These are phyloP conservation scores for Echiichthys vipera DNA, from an alignment of 2,797 vertebrate species.

Conservation along the genomic window DNA sequence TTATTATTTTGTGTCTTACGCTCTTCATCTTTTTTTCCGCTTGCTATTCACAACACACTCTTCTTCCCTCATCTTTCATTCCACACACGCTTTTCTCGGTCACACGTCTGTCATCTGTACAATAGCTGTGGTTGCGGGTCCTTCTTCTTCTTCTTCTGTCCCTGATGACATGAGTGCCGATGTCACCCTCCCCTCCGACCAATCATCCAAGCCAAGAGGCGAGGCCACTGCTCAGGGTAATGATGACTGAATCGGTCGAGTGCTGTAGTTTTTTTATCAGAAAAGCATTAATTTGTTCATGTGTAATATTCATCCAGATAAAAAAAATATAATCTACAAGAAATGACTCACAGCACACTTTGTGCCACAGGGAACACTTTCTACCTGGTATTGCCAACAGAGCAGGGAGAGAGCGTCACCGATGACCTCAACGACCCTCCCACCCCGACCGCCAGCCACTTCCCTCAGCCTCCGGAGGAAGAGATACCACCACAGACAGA, in stretches of 20 bases:
- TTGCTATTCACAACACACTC: constrained; percentile 1
- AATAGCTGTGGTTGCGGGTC: constrained; percentile 85
- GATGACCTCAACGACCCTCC: constrained; percentile 71
- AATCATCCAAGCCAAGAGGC: constrained; percentile 76
- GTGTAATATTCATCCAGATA: background rate
- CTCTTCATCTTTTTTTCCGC: constrained; percentile 30
- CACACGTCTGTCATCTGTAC: constrained; percentile 72
- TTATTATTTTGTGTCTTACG: constrained; percentile 53
- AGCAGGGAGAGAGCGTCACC: constrained; percentile 77
- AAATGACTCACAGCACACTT: background rate
- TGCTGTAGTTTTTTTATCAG: constrained; percentile 6
- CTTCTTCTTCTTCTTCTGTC: constrained; percentile 83
- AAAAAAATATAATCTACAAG: background rate
- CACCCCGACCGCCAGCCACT: constrained; percentile 48
- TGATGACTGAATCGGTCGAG: background rate
- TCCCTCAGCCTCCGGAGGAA: constrained; percentile 54
- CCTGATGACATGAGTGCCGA: constrained; percentile 82
- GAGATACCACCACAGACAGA: constrained; percentile 12
- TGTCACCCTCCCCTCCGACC: constrained; percentile 76
- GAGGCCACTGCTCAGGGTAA: constrained; percentile 76
- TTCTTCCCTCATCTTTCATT: constrained; percentile 3
- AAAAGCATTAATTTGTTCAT: background rate
- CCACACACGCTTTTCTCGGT: constrained; percentile 27
- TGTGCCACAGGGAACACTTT: constrained; percentile 80
- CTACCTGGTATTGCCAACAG: constrained; percentile 82